These are phyloP conservation scores for Rhinophrynus dorsalis DNA, from an alignment of 2,797 vertebrate species.

Conservation along the genomic window DNA sequence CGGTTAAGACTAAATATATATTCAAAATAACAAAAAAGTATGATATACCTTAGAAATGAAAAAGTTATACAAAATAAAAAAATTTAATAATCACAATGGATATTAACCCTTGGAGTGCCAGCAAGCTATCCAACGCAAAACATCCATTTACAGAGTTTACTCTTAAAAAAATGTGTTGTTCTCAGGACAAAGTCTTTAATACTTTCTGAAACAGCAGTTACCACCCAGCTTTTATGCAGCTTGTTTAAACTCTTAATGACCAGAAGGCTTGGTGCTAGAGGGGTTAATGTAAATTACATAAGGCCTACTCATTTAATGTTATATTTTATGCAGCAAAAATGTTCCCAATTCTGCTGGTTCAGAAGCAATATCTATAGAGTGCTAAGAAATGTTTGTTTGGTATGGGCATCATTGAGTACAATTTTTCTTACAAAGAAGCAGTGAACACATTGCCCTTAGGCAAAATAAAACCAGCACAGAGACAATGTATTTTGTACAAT, in stretches of 20 bases:
- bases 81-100: too few relatives aligned
- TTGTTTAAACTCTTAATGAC: too few relatives aligned
- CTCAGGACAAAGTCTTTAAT: conserved; percentile 49
- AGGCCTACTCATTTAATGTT: background rate
- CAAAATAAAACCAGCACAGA: conserved; percentile 64
- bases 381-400: conserved; percentile 57
- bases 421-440: conserved; percentile 53
- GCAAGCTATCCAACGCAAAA: too few relatives aligned
- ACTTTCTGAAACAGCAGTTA: conserved; percentile 47
- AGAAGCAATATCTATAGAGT: conserved; percentile 56
- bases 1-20: too few relatives aligned
- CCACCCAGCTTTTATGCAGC: conserved; percentile 42
- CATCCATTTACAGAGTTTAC: conserved; percentile 2
- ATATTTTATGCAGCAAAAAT: conserved; percentile 45
- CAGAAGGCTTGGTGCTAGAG: too few relatives aligned
- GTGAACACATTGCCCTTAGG: conserved; percentile 56
- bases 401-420: conserved; percentile 52
- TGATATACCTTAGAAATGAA: too few relatives aligned
- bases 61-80: too few relatives aligned
- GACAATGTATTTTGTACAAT: conserved; percentile 60
- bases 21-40: too few relatives aligned
- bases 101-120: too few relatives aligned
- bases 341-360: conserved; percentile 36
- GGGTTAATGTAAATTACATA: too few relatives aligned
- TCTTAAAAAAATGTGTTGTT: conserved; percentile 25